A percentile compares a stretch with the other conserved stretches of the same genome.
Evolutionary conservation across 2,888 invertebrate species (phyloP).

Genomic region (Apeira syringaria): DNA sequence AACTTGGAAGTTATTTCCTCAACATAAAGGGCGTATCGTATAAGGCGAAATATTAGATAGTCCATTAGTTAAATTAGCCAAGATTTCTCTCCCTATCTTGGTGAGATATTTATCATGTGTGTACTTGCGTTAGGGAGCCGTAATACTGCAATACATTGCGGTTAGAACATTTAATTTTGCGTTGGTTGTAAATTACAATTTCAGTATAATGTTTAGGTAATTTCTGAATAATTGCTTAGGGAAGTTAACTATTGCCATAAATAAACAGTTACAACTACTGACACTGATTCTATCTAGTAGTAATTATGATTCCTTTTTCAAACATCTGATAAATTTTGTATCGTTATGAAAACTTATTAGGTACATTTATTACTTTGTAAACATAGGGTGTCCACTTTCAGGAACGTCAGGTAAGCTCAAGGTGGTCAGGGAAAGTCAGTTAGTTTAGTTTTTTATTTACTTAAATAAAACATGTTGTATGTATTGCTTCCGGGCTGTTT

Average conservation of each 20-base stretch:
- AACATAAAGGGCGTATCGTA: conserved; percentile 41
- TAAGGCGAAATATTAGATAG: conserved; percentile 55
- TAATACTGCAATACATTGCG: conserved; percentile 67
- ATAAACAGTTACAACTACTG: no score
- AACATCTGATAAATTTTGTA: no score
- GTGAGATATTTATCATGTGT: conserved; percentile 73
- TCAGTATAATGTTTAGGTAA: conserved; percentile 50
- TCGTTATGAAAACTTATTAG: no score
- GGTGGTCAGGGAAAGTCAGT: no score
- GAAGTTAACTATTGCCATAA: conserved; percentile 7
- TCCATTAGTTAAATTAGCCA: conserved; percentile 80
- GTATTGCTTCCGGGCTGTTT: no score
- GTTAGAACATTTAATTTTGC: conserved; percentile 78
- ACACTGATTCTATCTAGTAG: no score
- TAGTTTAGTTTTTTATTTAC: no score
- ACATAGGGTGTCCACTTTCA: no score
- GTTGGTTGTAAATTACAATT: conserved; percentile 65
- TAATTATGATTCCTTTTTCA: no score
- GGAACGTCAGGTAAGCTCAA: no score
- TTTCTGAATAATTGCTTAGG: conserved; percentile 31
- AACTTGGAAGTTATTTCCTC: conserved; percentile 42
- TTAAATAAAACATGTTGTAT: no score
- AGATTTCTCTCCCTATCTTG: conserved; percentile 73
- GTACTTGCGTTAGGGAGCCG: conserved; percentile 55
- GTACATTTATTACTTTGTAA: no score